Percentiles rank a stretch among this genome's conserved stretches.
These are phyloP conservation scores for Sipha flava DNA, from an alignment of 1,140 invertebrate genomes.

Conservation along the genomic window DNA sequence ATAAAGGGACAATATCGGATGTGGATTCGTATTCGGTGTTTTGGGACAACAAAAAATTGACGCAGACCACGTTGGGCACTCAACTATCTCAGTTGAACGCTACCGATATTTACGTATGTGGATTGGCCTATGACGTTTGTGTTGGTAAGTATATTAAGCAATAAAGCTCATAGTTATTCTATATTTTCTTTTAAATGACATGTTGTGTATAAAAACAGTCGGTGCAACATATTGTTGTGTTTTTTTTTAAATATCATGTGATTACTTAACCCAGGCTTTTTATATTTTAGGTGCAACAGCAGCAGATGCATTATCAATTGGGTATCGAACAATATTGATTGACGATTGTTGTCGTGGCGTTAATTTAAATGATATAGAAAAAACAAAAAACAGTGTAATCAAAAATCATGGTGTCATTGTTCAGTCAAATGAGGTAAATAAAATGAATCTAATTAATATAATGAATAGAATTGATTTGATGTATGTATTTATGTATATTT, in stretches of 20 bases:
- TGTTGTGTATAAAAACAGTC: no score
- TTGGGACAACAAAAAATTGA: constrained; percentile 90
- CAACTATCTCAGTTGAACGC: constrained; percentile 70
- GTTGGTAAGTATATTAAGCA: no score
- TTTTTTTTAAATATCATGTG: neutral
- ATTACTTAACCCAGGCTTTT: neutral
- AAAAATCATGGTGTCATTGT: constrained; percentile 69
- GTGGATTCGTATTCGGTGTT: constrained; percentile 97
- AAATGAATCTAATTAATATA: no score
- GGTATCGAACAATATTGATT: constrained; percentile 80
- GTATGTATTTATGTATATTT: neutral
- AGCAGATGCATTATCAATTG: constrained; percentile 73
- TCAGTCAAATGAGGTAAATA: constrained; percentile 53
- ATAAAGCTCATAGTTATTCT: no score
- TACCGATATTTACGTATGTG: constrained; percentile 91
- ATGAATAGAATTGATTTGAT: neutral
- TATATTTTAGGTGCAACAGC: constrained; percentile 66
- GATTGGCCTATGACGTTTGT: constrained; percentile 92
- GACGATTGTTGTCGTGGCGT: constrained; percentile 88
- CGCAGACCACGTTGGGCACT: constrained; percentile 72
- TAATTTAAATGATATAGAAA: constrained; percentile 70
- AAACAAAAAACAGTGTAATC: constrained; percentile 65
- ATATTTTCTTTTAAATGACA: no score
- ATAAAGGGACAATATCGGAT: constrained; percentile 89
- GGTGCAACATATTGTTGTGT: no score